Percentiles rank a stretch among this genome's conserved stretches.
These are phyloP conservation scores for Stenodera caucasica DNA, from an alignment of 2,888 invertebrate genomes.

Conservation along the genomic window DNA sequence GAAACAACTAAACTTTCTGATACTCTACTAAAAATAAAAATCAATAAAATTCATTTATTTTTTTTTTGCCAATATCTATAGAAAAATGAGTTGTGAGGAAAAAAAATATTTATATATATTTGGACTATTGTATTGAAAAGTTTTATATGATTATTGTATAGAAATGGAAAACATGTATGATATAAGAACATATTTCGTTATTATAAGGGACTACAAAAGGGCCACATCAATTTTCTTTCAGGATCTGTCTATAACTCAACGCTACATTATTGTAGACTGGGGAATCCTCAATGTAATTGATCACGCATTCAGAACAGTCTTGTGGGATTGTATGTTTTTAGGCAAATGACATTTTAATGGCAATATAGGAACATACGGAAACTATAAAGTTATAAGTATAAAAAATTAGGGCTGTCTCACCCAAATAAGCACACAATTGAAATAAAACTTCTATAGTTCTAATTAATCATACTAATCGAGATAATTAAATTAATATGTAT, in stretches of 20 bases:
- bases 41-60: not conserved
- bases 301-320: conserved; percentile 43
- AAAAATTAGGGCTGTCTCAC: conserved; percentile 13
- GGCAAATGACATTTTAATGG: conserved; percentile 47
- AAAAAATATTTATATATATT: not conserved
- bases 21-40: not conserved
- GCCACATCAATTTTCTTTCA: conserved; percentile 37
- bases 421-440: no score
- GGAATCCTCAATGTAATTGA: conserved; percentile 44
- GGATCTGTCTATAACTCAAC: conserved; percentile 40
- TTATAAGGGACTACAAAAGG: conserved; percentile 16
- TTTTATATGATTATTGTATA: conserved; percentile 8
- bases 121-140: not conserved
- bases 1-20: not conserved
- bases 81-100: not conserved
- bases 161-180: conserved; percentile 18
- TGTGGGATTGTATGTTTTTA: conserved; percentile 43
- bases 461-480: no score
- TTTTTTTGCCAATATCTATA: not conserved
- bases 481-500: no score
- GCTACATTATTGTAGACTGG: conserved; percentile 40
- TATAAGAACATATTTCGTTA: conserved; percentile 14
- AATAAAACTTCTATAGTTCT: no score
- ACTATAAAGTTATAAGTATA: conserved; percentile 24
- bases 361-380: conserved; percentile 34